These are phyloP conservation scores for Pseudomugil gertrudae DNA, from an alignment of 2,797 vertebrate species.

Conservation along the genomic window DNA sequence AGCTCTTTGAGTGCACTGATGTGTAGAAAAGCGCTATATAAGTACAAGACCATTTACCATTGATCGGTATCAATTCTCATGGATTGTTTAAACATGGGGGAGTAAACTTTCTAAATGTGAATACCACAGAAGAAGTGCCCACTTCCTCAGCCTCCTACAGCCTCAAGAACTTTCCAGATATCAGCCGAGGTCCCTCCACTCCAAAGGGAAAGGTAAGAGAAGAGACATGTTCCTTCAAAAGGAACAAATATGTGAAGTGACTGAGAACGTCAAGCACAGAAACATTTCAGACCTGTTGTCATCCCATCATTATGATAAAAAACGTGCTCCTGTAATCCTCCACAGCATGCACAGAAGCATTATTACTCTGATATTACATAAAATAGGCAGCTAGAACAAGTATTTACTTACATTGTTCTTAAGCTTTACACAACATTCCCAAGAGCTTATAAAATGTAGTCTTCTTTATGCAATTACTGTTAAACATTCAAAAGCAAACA, in stretches of 20 bases:
- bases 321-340: not conserved
- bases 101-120: slow-evolving; percentile 29
- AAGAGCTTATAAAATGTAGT: slow-evolving; percentile 1
- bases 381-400: not conserved
- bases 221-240: slow-evolving; percentile 14
- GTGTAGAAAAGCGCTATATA: no score
- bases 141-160: slow-evolving; percentile 41
- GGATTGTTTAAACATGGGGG: slow-evolving; percentile 1
- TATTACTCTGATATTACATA: not conserved
- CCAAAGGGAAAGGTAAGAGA: slow-evolving; percentile 22
- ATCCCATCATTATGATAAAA: not conserved
- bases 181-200: slow-evolving; percentile 9
- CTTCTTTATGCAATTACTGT: slow-evolving; percentile 7
- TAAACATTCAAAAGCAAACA: not conserved
- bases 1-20: no score
- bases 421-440: slow-evolving; percentile 14
- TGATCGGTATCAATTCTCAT: no score
- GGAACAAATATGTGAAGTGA: slow-evolving; percentile 21
- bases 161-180: slow-evolving; percentile 32
- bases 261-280: slow-evolving; percentile 15
- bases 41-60: no score
- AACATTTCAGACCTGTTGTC: slow-evolving; percentile 3
- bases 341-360: slow-evolving; percentile 1
- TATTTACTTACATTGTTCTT: slow-evolving; percentile 13
- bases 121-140: slow-evolving; percentile 33